Conservation (phyloP, 1,140 invertebrate species). For the Drosophila fuyamai region DNA sequence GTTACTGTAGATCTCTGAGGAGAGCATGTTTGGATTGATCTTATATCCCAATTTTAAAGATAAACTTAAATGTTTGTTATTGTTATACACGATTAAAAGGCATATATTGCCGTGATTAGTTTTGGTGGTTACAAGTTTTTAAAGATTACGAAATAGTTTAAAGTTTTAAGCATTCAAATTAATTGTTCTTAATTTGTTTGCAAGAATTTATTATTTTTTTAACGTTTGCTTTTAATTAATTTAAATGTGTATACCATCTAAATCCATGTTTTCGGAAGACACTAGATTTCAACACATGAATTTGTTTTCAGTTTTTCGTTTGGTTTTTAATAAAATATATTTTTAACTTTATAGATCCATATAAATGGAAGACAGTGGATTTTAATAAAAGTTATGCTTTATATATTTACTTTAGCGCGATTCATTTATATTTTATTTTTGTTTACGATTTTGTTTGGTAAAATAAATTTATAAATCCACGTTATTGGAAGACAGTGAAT, state of each 20-base stretch:
- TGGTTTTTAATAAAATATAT: constrained; percentile 1
- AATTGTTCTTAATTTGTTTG: too few relatives aligned
- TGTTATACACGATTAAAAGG: neutral
- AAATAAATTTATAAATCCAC: too few relatives aligned
- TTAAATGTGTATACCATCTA: neutral
- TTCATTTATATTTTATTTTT: too few relatives aligned
- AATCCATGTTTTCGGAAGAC: constrained; percentile 1
- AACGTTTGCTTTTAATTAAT: constrained; percentile 7
- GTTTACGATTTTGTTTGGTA: too few relatives aligned
- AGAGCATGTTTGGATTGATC: constrained; percentile 51
- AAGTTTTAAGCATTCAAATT: too few relatives aligned
- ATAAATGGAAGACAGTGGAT: constrained; percentile 36
- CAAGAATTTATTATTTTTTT: neutral
- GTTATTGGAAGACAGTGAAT: constrained; percentile 39
- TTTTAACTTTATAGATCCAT: constrained; percentile 29
- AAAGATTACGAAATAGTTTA: too few relatives aligned
- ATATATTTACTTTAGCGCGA: too few relatives aligned
- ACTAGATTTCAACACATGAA: neutral
- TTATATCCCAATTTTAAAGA: constrained; percentile 8
- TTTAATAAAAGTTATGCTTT: too few relatives aligned
- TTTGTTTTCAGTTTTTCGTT: constrained; percentile 1
- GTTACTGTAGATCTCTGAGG: constrained; percentile 72
- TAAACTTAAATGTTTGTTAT: constrained; percentile 7
- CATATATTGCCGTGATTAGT: too few relatives aligned
- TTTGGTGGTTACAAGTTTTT: too few relatives aligned